Conservation (phyloP, 2,888 invertebrate species). For the Calameuta idolon region DNA sequence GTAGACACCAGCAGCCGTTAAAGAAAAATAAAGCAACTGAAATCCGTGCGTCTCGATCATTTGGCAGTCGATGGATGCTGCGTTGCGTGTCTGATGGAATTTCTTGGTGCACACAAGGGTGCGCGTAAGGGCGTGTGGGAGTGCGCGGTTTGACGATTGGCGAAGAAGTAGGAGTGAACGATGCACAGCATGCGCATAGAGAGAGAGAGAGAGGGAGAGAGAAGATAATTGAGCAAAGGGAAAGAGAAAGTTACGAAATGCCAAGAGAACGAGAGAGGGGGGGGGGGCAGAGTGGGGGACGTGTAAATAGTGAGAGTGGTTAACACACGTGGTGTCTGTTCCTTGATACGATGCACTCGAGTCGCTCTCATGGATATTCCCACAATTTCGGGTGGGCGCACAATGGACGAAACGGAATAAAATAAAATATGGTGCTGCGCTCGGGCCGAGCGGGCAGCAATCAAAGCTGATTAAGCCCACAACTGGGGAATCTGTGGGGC, state of each 20-base stretch:
- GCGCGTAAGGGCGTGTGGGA: background rate
- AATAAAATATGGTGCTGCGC: slow-evolving; percentile 14
- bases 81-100: background rate
- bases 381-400: slow-evolving; percentile 48
- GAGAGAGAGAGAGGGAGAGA: slow-evolving; percentile 12
- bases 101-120: background rate
- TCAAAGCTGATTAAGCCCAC: slow-evolving; percentile 68
- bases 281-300: slow-evolving; percentile 3
- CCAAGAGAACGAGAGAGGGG: slow-evolving; percentile 4
- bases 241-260: background rate
- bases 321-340: background rate
- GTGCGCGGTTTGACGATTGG: background rate
- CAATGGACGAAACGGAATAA: slow-evolving; percentile 9
- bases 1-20: background rate
- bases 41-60: background rate
- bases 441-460: slow-evolving; percentile 50
- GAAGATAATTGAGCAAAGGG: slow-evolving; percentile 4
- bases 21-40: background rate
- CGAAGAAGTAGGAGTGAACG: background rate
- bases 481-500: slow-evolving; percentile 68
- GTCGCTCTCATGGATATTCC: slow-evolving; percentile 38
- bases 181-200: slow-evolving; percentile 14
- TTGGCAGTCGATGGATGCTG: background rate
- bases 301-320: background rate
- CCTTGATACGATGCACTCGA: slow-evolving; percentile 6